These are phyloP conservation scores for Drosophila greeni DNA, from an alignment of 2,888 invertebrate genomes.

Conservation along the genomic window DNA sequence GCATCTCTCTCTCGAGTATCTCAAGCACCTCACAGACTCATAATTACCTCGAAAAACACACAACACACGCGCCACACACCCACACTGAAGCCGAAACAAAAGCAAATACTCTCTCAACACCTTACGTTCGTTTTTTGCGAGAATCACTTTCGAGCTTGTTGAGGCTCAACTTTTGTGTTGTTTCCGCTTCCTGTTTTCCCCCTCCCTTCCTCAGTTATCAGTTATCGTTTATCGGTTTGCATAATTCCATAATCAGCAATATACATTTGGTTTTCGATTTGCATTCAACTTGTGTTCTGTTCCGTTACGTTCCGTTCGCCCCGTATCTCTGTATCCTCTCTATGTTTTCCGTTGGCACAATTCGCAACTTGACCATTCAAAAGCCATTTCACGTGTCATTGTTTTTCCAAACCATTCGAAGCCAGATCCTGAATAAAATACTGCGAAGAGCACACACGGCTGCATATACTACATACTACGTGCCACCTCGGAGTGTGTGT, in stretches of 20 bases:
- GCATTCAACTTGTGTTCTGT: slow-evolving; percentile 26
- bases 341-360: slow-evolving; percentile 55
- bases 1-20: slow-evolving; percentile 57
- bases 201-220: not conserved
- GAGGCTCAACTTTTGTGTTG: slow-evolving; percentile 12
- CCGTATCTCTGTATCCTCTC: slow-evolving; percentile 10
- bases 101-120: slow-evolving; percentile 34
- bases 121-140: slow-evolving; percentile 20
- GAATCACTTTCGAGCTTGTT: slow-evolving; percentile 24
- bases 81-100: slow-evolving; percentile 16
- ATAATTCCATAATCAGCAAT: slow-evolving; percentile 47
- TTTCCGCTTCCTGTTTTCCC: slow-evolving; percentile 30
- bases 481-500: slow-evolving; percentile 28
- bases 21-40: slow-evolving; percentile 52
- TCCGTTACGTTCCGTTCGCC: slow-evolving; percentile 26
- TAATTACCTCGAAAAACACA: slow-evolving; percentile 23
- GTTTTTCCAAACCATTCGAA: slow-evolving; percentile 71
- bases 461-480: slow-evolving; percentile 32
- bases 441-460: slow-evolving; percentile 65
- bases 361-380: slow-evolving; percentile 73
- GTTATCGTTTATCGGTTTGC: slow-evolving; percentile 25
- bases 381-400: slow-evolving; percentile 78
- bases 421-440: slow-evolving; percentile 76
- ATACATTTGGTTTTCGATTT: slow-evolving; percentile 48
- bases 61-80: slow-evolving; percentile 10